These are phyloP conservation scores for Sebastes oblongus DNA, from an alignment of 2,797 vertebrate species.

Conservation along the genomic window DNA sequence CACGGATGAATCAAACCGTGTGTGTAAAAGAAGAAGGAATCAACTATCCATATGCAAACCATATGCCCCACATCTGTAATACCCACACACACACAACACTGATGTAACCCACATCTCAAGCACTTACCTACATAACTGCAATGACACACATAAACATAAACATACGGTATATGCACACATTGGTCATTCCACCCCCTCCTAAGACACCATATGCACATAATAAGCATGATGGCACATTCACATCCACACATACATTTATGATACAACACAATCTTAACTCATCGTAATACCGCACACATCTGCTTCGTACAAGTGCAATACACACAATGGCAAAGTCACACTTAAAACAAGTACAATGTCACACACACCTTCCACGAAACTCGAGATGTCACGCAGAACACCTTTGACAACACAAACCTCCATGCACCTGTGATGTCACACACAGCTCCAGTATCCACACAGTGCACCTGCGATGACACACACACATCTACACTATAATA, in stretches of 20 bases:
- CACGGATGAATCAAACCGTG: not conserved
- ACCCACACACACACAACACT: not conserved
- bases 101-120: not conserved
- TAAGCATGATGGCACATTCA: not conserved
- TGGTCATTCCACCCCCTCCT: no score
- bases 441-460: not conserved
- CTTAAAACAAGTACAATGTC: slow-evolving; percentile 5
- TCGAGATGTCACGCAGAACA: not conserved
- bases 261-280: not conserved
- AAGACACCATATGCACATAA: not conserved
- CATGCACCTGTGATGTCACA: not conserved
- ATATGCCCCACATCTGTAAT: not conserved
- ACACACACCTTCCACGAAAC: not conserved
- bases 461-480: not conserved
- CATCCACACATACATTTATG: not conserved
- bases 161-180: not conserved
- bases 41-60: not conserved
- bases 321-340: not conserved
- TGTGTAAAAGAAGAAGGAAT: not conserved
- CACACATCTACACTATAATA: not conserved
- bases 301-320: not conserved
- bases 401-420: not conserved
- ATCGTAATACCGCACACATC: not conserved
- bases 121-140: not conserved
- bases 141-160: not conserved